Evolutionary conservation across 2,888 invertebrate genomes (phyloP), one percentile per base, ranked within the genome.

Genomic region (Amiota mariae): DNA sequence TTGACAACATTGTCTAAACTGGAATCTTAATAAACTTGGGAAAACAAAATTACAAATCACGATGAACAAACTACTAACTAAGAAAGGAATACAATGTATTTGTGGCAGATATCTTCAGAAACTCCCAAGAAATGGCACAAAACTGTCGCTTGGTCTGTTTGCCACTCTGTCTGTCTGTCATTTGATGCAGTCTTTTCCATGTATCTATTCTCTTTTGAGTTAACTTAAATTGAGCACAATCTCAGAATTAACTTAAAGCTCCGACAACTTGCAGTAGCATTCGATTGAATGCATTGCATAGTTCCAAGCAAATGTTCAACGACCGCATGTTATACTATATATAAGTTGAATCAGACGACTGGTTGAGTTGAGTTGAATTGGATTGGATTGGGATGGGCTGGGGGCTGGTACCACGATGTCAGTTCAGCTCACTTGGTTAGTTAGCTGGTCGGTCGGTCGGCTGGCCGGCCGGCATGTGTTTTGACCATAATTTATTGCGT

Each of bases 81-180:
- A 36, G 36, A 36, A 36, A 36, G 36, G 36, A 36, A 36, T 36
- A 36, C 36, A 36, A n/a, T n/a, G n/a, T 36, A 36, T 2, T 6
- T 36, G 36, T 36, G 36, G 36, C 36, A 36, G 36, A 6, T 6
- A 36, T 36, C 36, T 36, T 36, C 36, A 36, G 36, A 72, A 73
- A 73, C 70, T 57, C 71, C 70, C 76, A 73, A 73, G 64, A 72
- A 76, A 73, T 76, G 73, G 73, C 73, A 59, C 73, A 71, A 47
- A 72, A 63, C 18, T 36, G 36, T 51, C 20, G 54, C 57, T n/a
- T 54, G 51, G 49, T 54, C 36, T 61, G 24, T 24, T n/a, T n/a
- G n/a, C n/a, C n/a, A n/a, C n/a, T n/a, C 24, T 24, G 72, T 54
- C 51, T 56, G 36, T 36, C 2, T 36, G 36, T 6, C 36, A 36